A percentile compares a stretch with the other conserved stretches of the same genome.
These are phyloP conservation scores for Neomorphus geoffroyi DNA, from an alignment of 2,797 vertebrate species.

Conservation along the genomic window DNA sequence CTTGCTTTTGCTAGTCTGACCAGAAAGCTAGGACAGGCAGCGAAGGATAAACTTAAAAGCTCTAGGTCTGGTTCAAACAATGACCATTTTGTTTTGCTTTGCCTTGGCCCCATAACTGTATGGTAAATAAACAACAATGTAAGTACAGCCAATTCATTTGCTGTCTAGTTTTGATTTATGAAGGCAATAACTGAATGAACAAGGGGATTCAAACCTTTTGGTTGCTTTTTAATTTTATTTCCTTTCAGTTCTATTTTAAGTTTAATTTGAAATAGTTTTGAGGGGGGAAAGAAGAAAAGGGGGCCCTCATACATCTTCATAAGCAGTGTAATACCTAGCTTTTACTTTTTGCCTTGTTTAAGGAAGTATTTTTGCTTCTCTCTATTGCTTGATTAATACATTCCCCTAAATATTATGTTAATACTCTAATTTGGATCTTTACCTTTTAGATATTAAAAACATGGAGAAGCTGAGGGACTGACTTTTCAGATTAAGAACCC, in stretches of 20 bases:
- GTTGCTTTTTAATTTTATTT: constrained; percentile 16
- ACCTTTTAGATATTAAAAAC: not conserved
- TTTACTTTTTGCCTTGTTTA: not conserved
- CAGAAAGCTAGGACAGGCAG: not conserved
- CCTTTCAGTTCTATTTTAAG: constrained; percentile 16
- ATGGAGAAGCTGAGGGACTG: not conserved
- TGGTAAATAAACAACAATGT: constrained; percentile 40
- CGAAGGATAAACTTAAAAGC: not conserved
- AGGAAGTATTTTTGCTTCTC: not conserved
- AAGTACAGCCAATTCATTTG: constrained; percentile 33
- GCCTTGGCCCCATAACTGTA: not conserved
- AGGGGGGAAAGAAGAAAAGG: not conserved
- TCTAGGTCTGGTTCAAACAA: constrained; percentile 52
- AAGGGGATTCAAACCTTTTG: constrained; percentile 18
- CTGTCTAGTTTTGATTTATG: constrained; percentile 62
- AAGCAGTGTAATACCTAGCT: not conserved
- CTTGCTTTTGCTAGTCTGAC: not conserved
- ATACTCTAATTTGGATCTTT: not conserved
- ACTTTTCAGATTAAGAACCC: not conserved
- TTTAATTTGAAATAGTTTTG: constrained; percentile 41
- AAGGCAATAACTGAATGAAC: constrained; percentile 6
- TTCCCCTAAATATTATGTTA: not conserved
- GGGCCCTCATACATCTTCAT: not conserved
- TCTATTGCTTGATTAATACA: not conserved
- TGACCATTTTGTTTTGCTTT: constrained; percentile 49